These are phyloP conservation scores for Stegophylla sp. DNA, from an alignment of 2,888 invertebrate species.

Conservation along the genomic window DNA sequence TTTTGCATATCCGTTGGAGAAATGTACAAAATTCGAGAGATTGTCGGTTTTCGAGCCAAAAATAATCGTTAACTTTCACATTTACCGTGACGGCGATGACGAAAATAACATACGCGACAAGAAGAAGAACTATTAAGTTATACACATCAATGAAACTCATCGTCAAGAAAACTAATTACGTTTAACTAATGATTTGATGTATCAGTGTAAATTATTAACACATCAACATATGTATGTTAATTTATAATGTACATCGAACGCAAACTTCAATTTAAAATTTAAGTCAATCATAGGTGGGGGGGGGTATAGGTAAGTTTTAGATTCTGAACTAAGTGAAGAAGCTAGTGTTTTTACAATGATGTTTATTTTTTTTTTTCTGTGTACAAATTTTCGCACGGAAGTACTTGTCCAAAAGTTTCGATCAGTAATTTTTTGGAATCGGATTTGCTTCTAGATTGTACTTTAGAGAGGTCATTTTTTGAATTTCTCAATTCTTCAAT, in stretches of 20 bases:
- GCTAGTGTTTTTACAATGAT: too few relatives aligned
- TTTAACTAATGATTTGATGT: slow-evolving; percentile 17
- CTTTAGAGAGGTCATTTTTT: too few relatives aligned
- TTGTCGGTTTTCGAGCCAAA: slow-evolving; percentile 25
- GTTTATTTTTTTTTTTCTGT: too few relatives aligned
- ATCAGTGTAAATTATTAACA: background rate
- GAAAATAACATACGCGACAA: slow-evolving; percentile 17
- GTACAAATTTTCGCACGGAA: too few relatives aligned
- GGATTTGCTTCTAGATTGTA: too few relatives aligned
- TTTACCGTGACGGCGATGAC: background rate
- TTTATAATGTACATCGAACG: background rate
- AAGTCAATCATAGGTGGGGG: background rate
- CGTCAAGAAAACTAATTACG: slow-evolving; percentile 6
- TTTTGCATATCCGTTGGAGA: background rate
- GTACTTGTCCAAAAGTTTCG: too few relatives aligned
- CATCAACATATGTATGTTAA: background rate
- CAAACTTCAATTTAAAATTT: background rate
- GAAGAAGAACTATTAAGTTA: background rate
- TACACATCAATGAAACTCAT: background rate
- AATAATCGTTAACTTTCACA: slow-evolving; percentile 49
- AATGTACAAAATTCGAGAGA: slow-evolving; percentile 14
- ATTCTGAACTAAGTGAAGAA: too few relatives aligned
- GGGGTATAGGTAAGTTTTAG: too few relatives aligned
- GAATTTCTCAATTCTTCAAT: too few relatives aligned
- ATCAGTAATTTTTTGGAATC: too few relatives aligned